phyloP scores from a whole-genome alignment of 2,888 invertebrate species.

The Drosophila stalkeri region DNA sequence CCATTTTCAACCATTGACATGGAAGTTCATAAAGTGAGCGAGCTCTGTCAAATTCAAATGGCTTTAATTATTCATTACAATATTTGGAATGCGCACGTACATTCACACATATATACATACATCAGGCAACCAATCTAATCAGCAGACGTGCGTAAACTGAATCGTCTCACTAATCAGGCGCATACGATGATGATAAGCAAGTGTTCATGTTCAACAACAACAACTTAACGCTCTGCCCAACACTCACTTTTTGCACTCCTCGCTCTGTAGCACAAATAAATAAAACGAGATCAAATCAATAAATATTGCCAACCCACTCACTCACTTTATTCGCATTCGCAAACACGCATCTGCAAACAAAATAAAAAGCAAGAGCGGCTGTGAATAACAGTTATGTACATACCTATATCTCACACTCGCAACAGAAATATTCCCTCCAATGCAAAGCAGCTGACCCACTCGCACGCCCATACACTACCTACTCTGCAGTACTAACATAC shows the following conservation, averaged over 20 bases:
- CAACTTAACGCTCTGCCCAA: not conserved
- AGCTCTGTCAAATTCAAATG: not conserved
- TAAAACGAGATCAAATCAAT: not conserved
- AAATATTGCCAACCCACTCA: not conserved
- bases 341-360: not conserved
- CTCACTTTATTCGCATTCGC: not conserved
- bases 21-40: slow-evolving; percentile 1
- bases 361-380: not conserved
- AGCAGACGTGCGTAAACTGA: not conserved
- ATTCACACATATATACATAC: too few species aligned
- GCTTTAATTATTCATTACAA: not conserved
- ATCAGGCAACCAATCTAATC: not conserved
- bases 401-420: not conserved
- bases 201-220: not conserved
- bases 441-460: not conserved
- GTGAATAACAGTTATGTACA: not conserved
- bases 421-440: not conserved
- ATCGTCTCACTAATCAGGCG: not conserved
- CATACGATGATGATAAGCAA: not conserved
- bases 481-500: not conserved
- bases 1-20: slow-evolving; percentile 19
- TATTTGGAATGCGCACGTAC: too few species aligned
- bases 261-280: not conserved
- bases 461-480: not conserved
- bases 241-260: not conserved